phyloP scores from a whole-genome alignment of 2,888 invertebrate species.

The Sialis fuliginosa region DNA sequence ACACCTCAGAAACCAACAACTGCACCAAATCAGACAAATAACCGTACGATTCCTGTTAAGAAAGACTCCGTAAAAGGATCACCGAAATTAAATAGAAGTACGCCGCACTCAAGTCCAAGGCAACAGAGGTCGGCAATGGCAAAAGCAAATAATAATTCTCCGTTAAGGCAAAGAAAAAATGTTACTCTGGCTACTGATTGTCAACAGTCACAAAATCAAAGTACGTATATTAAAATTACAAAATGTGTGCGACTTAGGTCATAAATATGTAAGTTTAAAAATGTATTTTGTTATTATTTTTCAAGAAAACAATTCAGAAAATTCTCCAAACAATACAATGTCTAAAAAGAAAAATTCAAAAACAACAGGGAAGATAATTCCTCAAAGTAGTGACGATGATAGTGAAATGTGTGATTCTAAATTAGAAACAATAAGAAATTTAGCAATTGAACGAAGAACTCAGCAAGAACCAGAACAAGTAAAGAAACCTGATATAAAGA shows the following conservation, averaged over 20 bases:
- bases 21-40: slow-evolving; percentile 5
- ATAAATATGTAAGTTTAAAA: slow-evolving; percentile 17
- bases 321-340: no score
- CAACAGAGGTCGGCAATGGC: slow-evolving; percentile 9
- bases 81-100: slow-evolving; percentile 13
- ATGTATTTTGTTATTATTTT: slow-evolving; percentile 7
- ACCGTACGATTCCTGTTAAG: background rate
- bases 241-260: background rate
- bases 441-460: slow-evolving; percentile 29
- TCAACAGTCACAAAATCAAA: no score
- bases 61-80: slow-evolving; percentile 9
- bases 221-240: background rate
- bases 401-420: slow-evolving; percentile 50
- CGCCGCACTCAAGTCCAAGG: slow-evolving; percentile 10
- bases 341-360: no score
- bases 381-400: slow-evolving; percentile 38
- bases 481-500: slow-evolving; percentile 8
- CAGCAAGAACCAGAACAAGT: slow-evolving; percentile 19
- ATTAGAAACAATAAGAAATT: slow-evolving; percentile 43
- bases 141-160: slow-evolving; percentile 14
- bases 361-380: slow-evolving; percentile 9
- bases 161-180: slow-evolving; percentile 14
- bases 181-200: background rate
- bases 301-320: no score
- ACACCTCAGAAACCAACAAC: slow-evolving; percentile 12